Conservation (phyloP, 2,113 vertebrate genomes). For the Tretioscincus oriximinensis region DNA sequence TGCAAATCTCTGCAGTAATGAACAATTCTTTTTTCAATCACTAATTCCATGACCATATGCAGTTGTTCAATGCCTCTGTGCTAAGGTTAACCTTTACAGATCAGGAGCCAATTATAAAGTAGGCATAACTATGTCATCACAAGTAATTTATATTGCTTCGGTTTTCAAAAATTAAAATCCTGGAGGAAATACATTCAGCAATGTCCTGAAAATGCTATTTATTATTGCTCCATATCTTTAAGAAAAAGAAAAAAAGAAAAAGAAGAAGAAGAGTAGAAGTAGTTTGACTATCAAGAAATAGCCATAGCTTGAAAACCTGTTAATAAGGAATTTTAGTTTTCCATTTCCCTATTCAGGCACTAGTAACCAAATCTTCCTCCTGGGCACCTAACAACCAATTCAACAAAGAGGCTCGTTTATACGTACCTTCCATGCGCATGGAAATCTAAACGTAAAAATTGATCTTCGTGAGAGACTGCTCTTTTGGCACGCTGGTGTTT, state of each 20-base stretch:
- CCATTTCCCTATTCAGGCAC: neutral
- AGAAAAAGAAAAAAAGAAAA: too few relatives aligned
- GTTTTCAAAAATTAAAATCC: neutral
- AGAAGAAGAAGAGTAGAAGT: too few relatives aligned
- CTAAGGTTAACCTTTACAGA: neutral
- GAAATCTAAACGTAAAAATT: conserved; percentile 87
- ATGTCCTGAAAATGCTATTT: neutral
- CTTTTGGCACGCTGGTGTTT: conserved; percentile 97
- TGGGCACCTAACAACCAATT: neutral
- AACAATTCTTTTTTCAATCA: neutral
- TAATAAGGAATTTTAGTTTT: neutral
- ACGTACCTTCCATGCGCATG: conserved; percentile 94
- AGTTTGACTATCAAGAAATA: neutral
- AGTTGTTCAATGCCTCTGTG: neutral
- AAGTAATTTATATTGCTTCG: neutral
- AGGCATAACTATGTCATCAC: neutral
- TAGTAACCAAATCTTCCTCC: neutral
- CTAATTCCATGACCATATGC: neutral
- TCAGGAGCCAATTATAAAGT: neutral
- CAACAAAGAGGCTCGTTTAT: neutral
- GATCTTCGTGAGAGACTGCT: conserved; percentile 85
- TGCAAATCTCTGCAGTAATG: neutral
- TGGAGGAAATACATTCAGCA: neutral
- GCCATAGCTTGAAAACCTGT: neutral
- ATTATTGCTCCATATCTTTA: neutral